Conservation (phyloP, 2,797 vertebrate species). For the Hephaestus fuliginosus region DNA sequence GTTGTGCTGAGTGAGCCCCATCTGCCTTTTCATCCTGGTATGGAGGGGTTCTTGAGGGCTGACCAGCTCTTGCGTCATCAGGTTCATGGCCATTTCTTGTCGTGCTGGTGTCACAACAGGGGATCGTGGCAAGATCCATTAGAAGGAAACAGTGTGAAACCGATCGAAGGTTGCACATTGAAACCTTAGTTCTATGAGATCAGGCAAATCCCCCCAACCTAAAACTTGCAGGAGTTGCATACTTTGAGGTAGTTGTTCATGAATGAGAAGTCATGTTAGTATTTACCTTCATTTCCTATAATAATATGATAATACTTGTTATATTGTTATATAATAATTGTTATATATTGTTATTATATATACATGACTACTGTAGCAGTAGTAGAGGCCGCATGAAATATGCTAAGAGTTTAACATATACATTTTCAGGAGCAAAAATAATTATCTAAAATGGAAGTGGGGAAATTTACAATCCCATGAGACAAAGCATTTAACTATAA, state of each 20-base stretch:
- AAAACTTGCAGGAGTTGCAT: constrained; percentile 22
- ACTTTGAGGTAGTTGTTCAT: constrained; percentile 8
- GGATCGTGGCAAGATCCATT: constrained; percentile 27
- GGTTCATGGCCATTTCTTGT: constrained; percentile 43
- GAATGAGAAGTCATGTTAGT: background rate
- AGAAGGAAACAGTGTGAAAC: constrained; percentile 30
- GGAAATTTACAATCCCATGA: background rate
- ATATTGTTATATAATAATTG: background rate
- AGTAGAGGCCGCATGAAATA: background rate
- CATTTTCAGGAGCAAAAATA: background rate
- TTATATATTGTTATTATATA: too few relatives aligned
- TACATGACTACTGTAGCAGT: background rate
- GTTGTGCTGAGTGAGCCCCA: constrained; percentile 19
- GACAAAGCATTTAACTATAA: constrained; percentile 11
- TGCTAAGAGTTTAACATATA: background rate
- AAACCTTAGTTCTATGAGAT: constrained; percentile 24
- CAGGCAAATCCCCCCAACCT: constrained; percentile 14
- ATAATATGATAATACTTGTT: too few relatives aligned
- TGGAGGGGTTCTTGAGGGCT: constrained; percentile 36
- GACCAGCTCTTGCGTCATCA: constrained; percentile 33
- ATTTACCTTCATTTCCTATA: background rate
- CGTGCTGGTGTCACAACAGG: constrained; percentile 36
- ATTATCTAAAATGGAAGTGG: background rate
- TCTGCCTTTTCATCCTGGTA: constrained; percentile 40
- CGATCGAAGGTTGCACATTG: constrained; percentile 14